Base-by-base conservation (phyloP, 1,140 invertebrate species). In the Drosophila bifasciata region DNA sequence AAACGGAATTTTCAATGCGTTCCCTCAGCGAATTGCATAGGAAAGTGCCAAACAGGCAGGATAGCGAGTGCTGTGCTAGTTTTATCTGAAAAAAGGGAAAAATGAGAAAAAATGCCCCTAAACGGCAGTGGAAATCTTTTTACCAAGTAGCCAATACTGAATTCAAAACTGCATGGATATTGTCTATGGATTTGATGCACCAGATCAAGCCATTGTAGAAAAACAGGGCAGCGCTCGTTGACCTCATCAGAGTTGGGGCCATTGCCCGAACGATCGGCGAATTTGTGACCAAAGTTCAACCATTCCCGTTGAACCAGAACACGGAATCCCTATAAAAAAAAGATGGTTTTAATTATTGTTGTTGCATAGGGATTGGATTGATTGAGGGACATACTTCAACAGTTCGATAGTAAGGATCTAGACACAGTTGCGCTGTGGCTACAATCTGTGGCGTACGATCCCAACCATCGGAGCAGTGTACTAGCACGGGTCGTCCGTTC, bases 391-490 rank as follows among this genome's bases (percentile, higher is more conserved):
- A 11, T 92, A 97, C 96, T 93, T 98, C 94, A 60, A 98, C 94
- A 7, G 98, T 99, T 68, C 98, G 93, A 92, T 99, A 99, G 92
- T 96, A 97, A 7, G 97, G 97, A 93, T 99, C 98, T 15, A 99
- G 93, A 77, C 98, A 92, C n/a, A 99, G 93, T 92, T 99, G 95
- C 15, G 97, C 96, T 40, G 98, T 93, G 9, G 97, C 95, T 3
- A 97, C 96, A 71, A 99, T 97, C 92, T 99, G 98, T 6, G 98
- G 97, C 43, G 98, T 99, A 68, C 98, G 94, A 92, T 99, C 98
- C 98, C 98, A 99, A 6, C 98, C 98, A 93, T 99, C 98, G 2
- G 97, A 98, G 92, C 98, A 99, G 91, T 99, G 98, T 0, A 99
- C 97, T 51, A 99, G 93, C 39, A 98, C 97, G 21, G 98, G 97